Conservation (phyloP, 1,140 invertebrate species). For the Heliconius melpomene region DNA sequence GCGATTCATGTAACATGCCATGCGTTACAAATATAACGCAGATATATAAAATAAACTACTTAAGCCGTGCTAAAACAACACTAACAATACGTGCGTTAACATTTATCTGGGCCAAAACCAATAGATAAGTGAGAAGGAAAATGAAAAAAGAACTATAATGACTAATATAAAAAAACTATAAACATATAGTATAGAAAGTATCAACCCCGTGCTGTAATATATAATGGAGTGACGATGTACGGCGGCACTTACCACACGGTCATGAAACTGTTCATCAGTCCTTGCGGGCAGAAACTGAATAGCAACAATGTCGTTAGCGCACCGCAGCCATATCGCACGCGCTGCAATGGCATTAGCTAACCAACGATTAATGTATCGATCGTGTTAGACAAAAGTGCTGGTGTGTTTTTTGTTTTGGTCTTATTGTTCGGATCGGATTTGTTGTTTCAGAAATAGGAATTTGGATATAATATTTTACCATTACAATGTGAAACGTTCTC, state of each 20-base stretch:
- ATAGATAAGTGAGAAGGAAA: background rate
- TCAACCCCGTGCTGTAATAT: conserved; percentile 46
- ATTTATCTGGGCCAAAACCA: background rate
- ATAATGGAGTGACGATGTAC: conserved; percentile 43
- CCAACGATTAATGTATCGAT: background rate
- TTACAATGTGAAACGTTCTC: background rate
- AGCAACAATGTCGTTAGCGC: conserved; percentile 70
- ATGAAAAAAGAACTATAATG: background rate
- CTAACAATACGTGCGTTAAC: background rate
- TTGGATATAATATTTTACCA: background rate
- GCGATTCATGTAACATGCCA: background rate
- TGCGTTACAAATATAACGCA: background rate
- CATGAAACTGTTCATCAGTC: conserved; percentile 94
- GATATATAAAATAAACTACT: background rate
- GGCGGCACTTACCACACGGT: conserved; percentile 90
- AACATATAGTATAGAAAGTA: background rate
- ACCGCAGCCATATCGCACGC: conserved; percentile 41
- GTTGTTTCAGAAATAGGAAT: background rate
- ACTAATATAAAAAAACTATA: conserved; percentile 10
- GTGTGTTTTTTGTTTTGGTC: background rate
- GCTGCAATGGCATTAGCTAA: conserved; percentile 55
- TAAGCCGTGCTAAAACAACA: conserved; percentile 18
- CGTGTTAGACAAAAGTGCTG: background rate
- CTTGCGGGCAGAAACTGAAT: conserved; percentile 90
- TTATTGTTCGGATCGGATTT: background rate